Base-by-base conservation (phyloP, 2,113 vertebrate species). In the Rhinichthys klamathensis region DNA sequence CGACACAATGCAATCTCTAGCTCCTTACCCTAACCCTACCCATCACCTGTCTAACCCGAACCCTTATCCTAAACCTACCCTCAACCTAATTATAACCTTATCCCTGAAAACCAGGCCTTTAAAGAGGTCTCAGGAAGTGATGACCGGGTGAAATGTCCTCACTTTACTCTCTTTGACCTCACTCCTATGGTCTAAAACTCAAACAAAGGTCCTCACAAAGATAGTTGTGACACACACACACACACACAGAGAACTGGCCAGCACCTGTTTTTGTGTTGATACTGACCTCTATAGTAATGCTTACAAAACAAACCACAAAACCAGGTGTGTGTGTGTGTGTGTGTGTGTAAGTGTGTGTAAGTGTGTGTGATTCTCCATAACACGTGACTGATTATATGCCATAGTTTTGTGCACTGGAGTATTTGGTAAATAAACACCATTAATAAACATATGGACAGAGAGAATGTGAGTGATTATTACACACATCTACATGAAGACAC, bases 261-360 rank as follows among this genome's bases (percentile, higher is more conserved):
- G 91, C 94, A 94, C 93, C 93, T 92, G 93, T 87, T 15, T 88
- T 89, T 93, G 79, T 90, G 93, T 94, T 93, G 93, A 93, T 87
- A 89, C 88, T 90, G 27, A 30, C 46, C 80, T 88, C 78, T 86
- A 54, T 86, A 87, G 85, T 87, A 86, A 86, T 93, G 94, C 92
- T 94, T 94, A 93, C 93, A 94, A 91, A 88, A 94, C 93, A 94
- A 94, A 93, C 80, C 60, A 89, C 87, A 25, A 83, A 89, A 88
- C 89, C 91, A 90, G 90, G 85, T 89, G 46, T 85, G n/a, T 58
- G n/a, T 87, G 77, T 73, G 73, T 79, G 56, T 83, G 56, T 58
- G 38, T 38, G 38, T 38, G 38, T 38, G 38, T 38, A 6, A 6
- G 85, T 87, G 85, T 89, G 46, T 85, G n/a, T 56, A 18, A 85